Conservation (phyloP, 2,797 vertebrate species). For the Anguilla obscura region DNA sequence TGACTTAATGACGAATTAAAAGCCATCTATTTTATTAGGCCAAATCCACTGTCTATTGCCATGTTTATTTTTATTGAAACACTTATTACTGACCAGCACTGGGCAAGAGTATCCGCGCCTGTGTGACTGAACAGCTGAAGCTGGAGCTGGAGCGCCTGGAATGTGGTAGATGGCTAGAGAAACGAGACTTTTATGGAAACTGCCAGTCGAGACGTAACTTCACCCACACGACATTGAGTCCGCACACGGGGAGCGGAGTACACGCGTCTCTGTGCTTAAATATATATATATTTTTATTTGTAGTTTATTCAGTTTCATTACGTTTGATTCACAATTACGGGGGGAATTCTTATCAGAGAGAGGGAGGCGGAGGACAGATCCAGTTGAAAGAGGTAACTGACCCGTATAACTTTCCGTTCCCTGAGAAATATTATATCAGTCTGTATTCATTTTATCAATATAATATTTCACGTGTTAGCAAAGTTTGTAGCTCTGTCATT, state of each 20-base stretch:
- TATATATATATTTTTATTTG: conserved; percentile 37
- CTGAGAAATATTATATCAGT: neutral
- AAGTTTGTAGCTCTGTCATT: neutral
- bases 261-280: conserved; percentile 43
- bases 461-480: neutral
- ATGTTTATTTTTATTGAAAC: neutral
- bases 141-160: conserved; percentile 78
- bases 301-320: conserved; percentile 16
- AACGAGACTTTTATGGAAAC: conserved; percentile 94
- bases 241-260: conserved; percentile 37
- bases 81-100: neutral
- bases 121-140: conserved; percentile 81
- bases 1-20: neutral
- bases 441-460: neutral
- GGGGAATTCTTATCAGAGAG: conserved; percentile 45
- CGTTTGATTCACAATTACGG: conserved; percentile 25
- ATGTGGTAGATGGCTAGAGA: conserved; percentile 81
- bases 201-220: conserved; percentile 62
- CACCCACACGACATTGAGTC: conserved; percentile 69
- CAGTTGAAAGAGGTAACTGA: conserved; percentile 54
- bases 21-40: neutral
- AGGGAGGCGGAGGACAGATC: conserved; percentile 36
- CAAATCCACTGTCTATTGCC: neutral
- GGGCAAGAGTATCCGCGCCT: neutral
- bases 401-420: conserved; percentile 15